Evolutionary conservation across 2,888 invertebrate species (phyloP), one percentile per base, ranked within the genome.

Genomic region (Drosophila mulleri): DNA sequence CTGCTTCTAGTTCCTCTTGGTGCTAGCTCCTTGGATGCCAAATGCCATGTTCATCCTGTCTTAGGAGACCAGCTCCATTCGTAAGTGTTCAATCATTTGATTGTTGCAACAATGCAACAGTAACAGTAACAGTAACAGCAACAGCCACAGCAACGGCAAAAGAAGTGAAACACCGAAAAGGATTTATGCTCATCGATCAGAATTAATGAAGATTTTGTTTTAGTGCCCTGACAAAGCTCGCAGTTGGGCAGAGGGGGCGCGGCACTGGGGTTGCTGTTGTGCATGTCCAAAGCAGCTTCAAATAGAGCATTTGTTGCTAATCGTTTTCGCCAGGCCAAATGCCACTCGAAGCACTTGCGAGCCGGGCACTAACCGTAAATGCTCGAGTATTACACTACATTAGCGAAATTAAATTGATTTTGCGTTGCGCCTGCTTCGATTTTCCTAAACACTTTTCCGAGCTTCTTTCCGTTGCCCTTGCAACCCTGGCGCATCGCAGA

Each of bases 101-200:
- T 90, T 88, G 87, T 80, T 88, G 86, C 90, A 88, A 81, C 78
- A 74, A 61, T 82, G 84, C 84, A 66, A 68, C n/a, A n/a, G n/a
- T n/a, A n/a, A n/a, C n/a, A n/a, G n/a, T n/a, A n/a, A n/a, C 67
- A 32, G 56, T 23, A 37, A 14, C 37, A 39, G 54, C 54, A 29
- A 0, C 29, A 42, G 56, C 26, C 72, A 48, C 73, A 58, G 52
- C 44, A 58, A 54, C 41, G 26, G 60, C 52, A 65, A 66, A 73
- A 69, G 62, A 78, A 67, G 56, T 62, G 72, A 79, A 77, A 77
- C 74, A 82, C 76, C 78, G 82, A 87, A 89, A 88, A 88, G 91
- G 91, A 91, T 92, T 92, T 92, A 91, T 92, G 92, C 90, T 91
- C 93, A 92, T 93, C 93, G 92, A 93, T 92, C 92, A 92, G 93